These are phyloP conservation scores for Rhabdornis inornatus DNA, from an alignment of 2,113 vertebrate genomes.

Conservation along the genomic window DNA sequence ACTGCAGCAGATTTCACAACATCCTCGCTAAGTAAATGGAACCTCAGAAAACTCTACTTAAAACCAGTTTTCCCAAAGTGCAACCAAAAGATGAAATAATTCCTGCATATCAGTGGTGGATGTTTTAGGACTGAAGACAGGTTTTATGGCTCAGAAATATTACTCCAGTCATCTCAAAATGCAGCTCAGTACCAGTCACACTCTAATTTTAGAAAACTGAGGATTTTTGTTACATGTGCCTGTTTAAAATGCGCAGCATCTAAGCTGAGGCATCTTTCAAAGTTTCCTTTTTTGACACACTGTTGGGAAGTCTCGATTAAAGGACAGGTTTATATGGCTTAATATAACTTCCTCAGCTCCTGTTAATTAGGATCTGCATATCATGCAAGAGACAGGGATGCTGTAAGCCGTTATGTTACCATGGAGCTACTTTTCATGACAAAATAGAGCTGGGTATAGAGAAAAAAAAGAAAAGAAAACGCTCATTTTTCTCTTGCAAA, in stretches of 20 bases:
- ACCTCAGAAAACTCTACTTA: background rate
- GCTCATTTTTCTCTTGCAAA: background rate
- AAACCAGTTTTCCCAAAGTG: background rate
- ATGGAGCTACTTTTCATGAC: conserved; percentile 18
- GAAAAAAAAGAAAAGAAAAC: background rate
- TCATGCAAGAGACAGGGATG: background rate
- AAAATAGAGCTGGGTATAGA: background rate
- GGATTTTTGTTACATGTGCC: background rate
- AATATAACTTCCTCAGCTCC: background rate
- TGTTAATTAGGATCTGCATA: background rate
- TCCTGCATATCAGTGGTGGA: background rate
- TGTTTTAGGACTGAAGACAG: background rate
- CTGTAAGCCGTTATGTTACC: background rate
- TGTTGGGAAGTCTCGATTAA: background rate
- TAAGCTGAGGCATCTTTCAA: background rate
- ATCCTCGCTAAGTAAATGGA: background rate
- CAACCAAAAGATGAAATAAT: background rate
- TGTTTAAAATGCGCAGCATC: background rate
- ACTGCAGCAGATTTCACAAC: background rate
- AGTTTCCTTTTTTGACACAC: background rate
- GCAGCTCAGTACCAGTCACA: background rate
- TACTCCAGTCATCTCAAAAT: background rate
- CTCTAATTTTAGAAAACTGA: background rate
- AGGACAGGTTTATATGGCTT: background rate
- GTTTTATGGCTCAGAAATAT: background rate